Percentiles rank a stretch among this genome's conserved stretches.
phyloP scores from a whole-genome alignment of 2,888 invertebrate genomes.

The Drosophila recens region DNA sequence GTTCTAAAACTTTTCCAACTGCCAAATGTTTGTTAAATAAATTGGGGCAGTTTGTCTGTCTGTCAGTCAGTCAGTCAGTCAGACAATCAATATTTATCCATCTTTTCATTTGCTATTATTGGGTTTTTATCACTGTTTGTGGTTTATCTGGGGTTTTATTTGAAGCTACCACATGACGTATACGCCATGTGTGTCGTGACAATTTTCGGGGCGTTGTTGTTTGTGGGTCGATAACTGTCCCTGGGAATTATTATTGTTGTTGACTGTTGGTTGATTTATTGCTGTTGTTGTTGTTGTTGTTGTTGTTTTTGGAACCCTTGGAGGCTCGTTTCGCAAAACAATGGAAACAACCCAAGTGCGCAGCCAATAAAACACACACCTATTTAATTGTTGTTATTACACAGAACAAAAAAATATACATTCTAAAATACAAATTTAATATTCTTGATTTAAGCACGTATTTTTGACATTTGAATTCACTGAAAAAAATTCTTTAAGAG shows the following conservation, averaged over 20 bases:
- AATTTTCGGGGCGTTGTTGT: conserved; percentile 38
- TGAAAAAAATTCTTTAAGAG: no score
- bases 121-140: conserved; percentile 4
- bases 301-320: conserved; percentile 34
- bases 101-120: neutral
- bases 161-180: conserved; percentile 31
- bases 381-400: neutral
- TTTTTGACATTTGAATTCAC: no score
- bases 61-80: conserved; percentile 8
- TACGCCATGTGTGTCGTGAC: conserved; percentile 10
- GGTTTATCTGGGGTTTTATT: conserved; percentile 21
- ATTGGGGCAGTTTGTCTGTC: neutral
- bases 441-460: no score
- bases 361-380: conserved; percentile 17
- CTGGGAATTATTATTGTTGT: conserved; percentile 13
- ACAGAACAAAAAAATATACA: no score
- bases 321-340: conserved; percentile 51
- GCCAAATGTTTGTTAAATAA: neutral
- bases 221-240: conserved; percentile 49
- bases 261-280: conserved; percentile 36
- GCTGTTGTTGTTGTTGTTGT: conserved; percentile 13
- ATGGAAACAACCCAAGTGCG: conserved; percentile 59
- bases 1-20: neutral
- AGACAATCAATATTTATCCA: conserved; percentile 5
- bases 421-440: no score